Evolutionary conservation across 2,113 vertebrate genomes (phyloP), one percentile per base, ranked within the genome.

Genomic region (Sinocyclocheilus anshuiensis): DNA sequence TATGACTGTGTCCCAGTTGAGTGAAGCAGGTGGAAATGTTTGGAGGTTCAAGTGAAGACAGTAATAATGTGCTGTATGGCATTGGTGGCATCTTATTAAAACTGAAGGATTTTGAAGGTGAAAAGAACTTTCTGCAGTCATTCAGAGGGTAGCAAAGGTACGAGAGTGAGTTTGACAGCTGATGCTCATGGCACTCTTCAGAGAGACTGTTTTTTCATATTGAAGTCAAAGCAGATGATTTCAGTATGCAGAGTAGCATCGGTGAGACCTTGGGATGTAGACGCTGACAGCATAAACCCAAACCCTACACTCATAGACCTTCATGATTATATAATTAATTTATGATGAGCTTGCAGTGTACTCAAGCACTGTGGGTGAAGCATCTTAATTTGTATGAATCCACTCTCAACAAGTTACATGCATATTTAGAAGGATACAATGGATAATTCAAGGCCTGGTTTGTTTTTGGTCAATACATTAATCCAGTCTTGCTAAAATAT

Each of bases 81-180:
- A 39, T n/a, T 33, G 33, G 26, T 29, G 5, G 26, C 29, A 80
- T 33, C 88, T 87, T 90, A 88, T 90, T 90, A 89, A 89, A 91
- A 86, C 67, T 81, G 45, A 84, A 85, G 48, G 77, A 85, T 86
- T 87, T 72, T 87, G 86, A 92, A 92, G 89, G 89, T 90, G 91
- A 91, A 89, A 87, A 89, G 69, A 42, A 42, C 4, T 87, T 91
- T 88, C 26, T 85, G 84, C 78, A 59, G 67, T 83, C 84, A 67
- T 86, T 92, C 87, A 61, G 24, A 7, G 13, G 36, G 77, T 50
- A 67, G 33, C 6, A n/a, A 78, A 72, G 36, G 78, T 39, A 45
- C 26, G 26, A 42, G 59, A 82, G 29, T 45, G 77, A 85, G 63
- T 80, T 45, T 84, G 81, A 84, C 76, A 80, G 84, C 11, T 86